Evolutionary conservation across 2,888 invertebrate genomes (phyloP).

Genomic region (Andrena bucephala): DNA sequence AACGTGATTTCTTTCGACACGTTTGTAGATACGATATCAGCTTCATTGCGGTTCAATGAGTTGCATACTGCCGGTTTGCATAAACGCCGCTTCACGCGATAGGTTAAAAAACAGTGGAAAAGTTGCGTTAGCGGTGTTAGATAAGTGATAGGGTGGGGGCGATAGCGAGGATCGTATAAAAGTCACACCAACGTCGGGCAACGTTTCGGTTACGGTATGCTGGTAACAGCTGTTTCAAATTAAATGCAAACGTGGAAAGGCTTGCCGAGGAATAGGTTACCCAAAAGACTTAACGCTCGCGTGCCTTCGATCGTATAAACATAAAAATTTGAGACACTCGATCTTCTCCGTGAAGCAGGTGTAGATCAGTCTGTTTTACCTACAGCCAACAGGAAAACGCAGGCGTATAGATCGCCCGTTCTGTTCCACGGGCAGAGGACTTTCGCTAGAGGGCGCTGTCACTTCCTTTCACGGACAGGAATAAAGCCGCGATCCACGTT

Average conservation of each 20-base stretch:
- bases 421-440: not conserved
- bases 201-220: not conserved
- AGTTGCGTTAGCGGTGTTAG: not conserved
- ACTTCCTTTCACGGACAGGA: not conserved
- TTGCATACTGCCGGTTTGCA: not conserved
- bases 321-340: not conserved
- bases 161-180: too few species aligned
- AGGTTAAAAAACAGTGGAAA: not conserved
- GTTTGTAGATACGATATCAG: slow-evolving; percentile 10
- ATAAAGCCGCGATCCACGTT: not conserved
- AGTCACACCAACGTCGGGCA: not conserved
- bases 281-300: too few species aligned
- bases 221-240: not conserved
- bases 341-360: not conserved
- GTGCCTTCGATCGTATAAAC: not conserved
- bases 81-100: not conserved
- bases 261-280: too few species aligned
- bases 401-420: not conserved
- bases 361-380: slow-evolving; percentile 16
- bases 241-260: too few species aligned
- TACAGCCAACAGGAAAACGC: not conserved
- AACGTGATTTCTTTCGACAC: not conserved
- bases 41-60: slow-evolving; percentile 12
- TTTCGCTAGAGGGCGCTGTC: slow-evolving; percentile 11
- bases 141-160: not conserved